phyloP scores from a whole-genome alignment of 2,113 vertebrate species.

The Xenopus tropicalis region DNA sequence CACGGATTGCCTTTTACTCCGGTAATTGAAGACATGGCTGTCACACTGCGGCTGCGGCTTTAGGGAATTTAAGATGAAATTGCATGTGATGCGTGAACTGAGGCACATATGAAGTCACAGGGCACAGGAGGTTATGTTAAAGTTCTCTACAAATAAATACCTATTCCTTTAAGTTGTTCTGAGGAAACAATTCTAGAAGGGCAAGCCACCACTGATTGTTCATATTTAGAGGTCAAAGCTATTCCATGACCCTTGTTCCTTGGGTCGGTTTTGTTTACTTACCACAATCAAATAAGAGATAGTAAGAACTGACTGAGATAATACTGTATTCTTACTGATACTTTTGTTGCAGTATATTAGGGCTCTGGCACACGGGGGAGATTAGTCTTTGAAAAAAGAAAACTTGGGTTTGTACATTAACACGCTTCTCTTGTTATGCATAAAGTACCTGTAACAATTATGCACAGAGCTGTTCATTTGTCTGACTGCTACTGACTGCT shows the following conservation, averaged over 20 bases:
- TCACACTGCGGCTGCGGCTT: conserved; percentile 10
- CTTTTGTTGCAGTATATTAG: not conserved
- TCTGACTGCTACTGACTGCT: too few species aligned
- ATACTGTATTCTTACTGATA: not conserved
- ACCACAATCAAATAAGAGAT: conserved; percentile 27
- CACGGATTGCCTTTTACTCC: not conserved
- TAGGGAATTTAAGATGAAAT: conserved; percentile 31
- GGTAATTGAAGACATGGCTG: conserved; percentile 22
- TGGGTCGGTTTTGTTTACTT: conserved; percentile 3
- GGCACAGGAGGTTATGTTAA: conserved; percentile 8
- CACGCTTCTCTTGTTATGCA: too few species aligned
- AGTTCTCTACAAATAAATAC: conserved; percentile 4
- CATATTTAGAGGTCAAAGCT: conserved; percentile 5
- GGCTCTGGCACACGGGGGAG: too few species aligned
- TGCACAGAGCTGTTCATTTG: too few species aligned
- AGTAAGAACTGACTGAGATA: not conserved
- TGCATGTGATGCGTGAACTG: not conserved
- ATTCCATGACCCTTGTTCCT: conserved; percentile 2
- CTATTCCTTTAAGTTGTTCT: not conserved
- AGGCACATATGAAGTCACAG: conserved; percentile 15
- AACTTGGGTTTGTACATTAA: too few species aligned
- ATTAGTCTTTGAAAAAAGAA: too few species aligned
- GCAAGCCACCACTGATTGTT: conserved; percentile 11
- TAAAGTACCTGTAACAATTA: too few species aligned
- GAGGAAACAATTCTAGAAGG: conserved; percentile 2